Conservation (phyloP, 2,113 vertebrate species). For the Halcyon malimbica region DNA sequence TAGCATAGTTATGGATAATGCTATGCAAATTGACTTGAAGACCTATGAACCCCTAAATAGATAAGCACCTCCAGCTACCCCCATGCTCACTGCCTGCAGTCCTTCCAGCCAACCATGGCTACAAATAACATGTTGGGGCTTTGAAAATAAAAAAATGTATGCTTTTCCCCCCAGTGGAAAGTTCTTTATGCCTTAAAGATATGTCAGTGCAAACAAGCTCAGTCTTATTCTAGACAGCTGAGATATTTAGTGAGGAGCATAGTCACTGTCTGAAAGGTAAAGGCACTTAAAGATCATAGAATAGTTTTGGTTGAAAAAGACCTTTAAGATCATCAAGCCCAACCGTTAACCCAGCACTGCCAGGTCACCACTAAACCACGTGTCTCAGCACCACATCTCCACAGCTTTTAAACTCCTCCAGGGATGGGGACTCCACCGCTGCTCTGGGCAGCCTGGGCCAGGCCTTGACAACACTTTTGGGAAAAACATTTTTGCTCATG, state of each 20-base stretch:
- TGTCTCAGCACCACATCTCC: not conserved
- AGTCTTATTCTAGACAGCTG: not conserved
- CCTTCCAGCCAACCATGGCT: accelerated
- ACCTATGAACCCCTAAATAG: not conserved
- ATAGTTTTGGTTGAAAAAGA: not conserved
- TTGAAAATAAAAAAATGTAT: not conserved
- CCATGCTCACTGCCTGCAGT: not conserved
- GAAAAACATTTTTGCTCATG: not conserved
- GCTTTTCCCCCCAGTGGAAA: not conserved
- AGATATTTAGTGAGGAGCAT: not conserved
- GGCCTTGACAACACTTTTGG: not conserved
- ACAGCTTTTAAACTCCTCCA: not conserved
- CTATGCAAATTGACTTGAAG: slow-evolving; percentile 39
- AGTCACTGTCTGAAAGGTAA: not conserved
- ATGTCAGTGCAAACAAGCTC: not conserved
- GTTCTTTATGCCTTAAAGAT: not conserved
- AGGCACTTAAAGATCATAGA: not conserved
- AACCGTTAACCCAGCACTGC: not conserved
- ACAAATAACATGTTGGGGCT: not conserved
- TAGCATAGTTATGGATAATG: slow-evolving; percentile 18
- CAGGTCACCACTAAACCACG: not conserved
- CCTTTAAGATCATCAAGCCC: not conserved
- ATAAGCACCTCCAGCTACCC: not conserved
- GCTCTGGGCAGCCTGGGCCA: not conserved
- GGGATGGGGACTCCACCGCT: not conserved